Evolutionary conservation across 2,888 invertebrate species (phyloP).

Genomic region (Rhagium mordax): DNA sequence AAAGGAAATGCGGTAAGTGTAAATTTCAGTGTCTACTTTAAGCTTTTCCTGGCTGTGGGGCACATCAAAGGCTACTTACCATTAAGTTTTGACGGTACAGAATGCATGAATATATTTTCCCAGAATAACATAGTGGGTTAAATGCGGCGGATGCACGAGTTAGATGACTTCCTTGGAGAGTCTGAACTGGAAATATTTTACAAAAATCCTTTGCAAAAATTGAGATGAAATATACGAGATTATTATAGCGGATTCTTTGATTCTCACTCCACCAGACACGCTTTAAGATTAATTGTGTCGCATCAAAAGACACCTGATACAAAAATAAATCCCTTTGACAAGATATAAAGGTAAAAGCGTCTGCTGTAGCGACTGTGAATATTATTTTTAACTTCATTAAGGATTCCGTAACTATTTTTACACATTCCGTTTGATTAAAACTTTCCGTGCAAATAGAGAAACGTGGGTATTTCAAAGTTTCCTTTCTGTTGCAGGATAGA

Average conservation of each 20-base stretch:
- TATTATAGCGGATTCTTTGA: too few relatives aligned
- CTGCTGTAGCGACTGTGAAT: background rate
- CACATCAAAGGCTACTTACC: slow-evolving; percentile 2
- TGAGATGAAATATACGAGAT: background rate
- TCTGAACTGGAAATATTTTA: too few relatives aligned
- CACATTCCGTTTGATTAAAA: background rate
- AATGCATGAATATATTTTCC: background rate
- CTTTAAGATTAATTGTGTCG: background rate
- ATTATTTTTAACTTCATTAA: background rate
- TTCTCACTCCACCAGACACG: background rate
- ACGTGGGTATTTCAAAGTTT: background rate
- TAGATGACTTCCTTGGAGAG: background rate
- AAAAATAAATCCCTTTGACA: background rate
- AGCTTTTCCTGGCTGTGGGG: background rate
- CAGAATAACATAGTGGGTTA: background rate
- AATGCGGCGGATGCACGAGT: background rate
- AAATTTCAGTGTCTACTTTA: slow-evolving; percentile 15
- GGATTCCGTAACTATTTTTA: background rate
- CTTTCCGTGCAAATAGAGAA: slow-evolving; percentile 2
- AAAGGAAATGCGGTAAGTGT: slow-evolving; percentile 81
- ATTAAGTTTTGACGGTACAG: background rate
- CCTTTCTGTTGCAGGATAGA: slow-evolving; percentile 71
- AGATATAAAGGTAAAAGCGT: background rate
- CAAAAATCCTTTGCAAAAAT: too few relatives aligned
- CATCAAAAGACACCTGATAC: background rate